Base-by-base conservation (phyloP, 2,888 invertebrate species). In the Hypsopygia costalis region DNA sequence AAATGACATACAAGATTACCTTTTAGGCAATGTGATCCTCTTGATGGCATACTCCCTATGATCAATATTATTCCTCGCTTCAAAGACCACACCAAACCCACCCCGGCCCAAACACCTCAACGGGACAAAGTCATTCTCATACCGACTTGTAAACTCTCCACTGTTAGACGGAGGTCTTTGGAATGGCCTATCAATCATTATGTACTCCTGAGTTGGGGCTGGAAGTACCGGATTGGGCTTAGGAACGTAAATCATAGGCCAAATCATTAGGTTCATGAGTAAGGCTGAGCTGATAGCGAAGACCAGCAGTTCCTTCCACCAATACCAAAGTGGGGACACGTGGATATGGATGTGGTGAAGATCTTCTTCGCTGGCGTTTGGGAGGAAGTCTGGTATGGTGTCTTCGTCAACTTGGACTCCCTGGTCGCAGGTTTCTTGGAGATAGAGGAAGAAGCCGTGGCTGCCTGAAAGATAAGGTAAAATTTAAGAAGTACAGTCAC, bases 1-100 rank as follows among this genome's bases (percentile, higher is more conserved):
- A n/a, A n/a, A n/a, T n/a, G n/a, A n/a, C n/a, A n/a, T n/a, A n/a
- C n/a, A n/a, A n/a, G 8, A 34, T 16, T 68, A 93, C 93, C 91
- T 91, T 51, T 92, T 94, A 1, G 97, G 96, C 41, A 99, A 79
- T 0, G 94, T 93, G 40, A 98, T 98, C 62, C 98, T 91, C 82
- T 99, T 99, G 0, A 99, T 94, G 4, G 99, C 99, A 80, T 99
- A 99, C 45, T 93, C 92, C 55, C 96, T 95, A 62, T 98, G 97
- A 69, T 99, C 99, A 41, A 98, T 93, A 73, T 96, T 97, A 74
- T 98, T 98, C 69, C 92, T 93, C 0, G 96, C 98, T 72, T 98
- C 96, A 73, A 98, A 98, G 0, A 99, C 99, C 1, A 98, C 94
- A 0, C 99, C 99, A 78, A 98, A 99, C 0, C 98, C 99, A 11